phyloP scores from a whole-genome alignment of 1,140 invertebrate species.

The Heliconius hermathena region DNA sequence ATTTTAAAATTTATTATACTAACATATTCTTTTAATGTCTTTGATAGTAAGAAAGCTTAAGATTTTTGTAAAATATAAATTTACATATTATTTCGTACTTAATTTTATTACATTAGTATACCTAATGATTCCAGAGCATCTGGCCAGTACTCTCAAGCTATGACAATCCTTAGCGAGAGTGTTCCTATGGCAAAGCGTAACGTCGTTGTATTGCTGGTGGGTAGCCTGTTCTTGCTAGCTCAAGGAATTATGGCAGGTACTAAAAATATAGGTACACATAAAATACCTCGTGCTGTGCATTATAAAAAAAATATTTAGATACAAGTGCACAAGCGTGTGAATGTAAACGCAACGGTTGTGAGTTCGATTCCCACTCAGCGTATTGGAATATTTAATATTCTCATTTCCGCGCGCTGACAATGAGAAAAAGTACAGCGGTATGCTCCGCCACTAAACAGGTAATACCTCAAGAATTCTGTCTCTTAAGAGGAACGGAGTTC shows the following conservation, averaged over 20 bases:
- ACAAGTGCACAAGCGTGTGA: not conserved
- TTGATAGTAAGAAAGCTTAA: no score
- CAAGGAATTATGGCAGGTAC: conserved; percentile 31
- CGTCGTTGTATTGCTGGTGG: conserved; percentile 24
- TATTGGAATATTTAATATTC: not conserved
- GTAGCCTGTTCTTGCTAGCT: conserved; percentile 7
- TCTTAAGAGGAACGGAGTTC: not conserved
- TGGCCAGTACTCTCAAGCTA: conserved; percentile 53
- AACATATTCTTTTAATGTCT: no score
- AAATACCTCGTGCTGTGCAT: no score
- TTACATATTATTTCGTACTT: not conserved
- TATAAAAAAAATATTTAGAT: no score
- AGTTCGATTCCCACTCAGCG: not conserved
- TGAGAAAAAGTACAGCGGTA: no score
- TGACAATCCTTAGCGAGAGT: conserved; percentile 63
- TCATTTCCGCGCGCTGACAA: not conserved
- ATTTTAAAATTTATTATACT: no score
- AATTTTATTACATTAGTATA: not conserved
- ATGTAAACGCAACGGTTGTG: not conserved
- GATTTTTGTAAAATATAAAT: no score
- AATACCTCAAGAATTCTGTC: not conserved
- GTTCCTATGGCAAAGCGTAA: conserved; percentile 57
- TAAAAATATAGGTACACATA: not conserved
- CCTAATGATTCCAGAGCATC: conserved; percentile 41
- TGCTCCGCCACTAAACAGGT: no score